Base-by-base conservation (phyloP, 1,140 invertebrate genomes). In the Ceratitis capitata region DNA sequence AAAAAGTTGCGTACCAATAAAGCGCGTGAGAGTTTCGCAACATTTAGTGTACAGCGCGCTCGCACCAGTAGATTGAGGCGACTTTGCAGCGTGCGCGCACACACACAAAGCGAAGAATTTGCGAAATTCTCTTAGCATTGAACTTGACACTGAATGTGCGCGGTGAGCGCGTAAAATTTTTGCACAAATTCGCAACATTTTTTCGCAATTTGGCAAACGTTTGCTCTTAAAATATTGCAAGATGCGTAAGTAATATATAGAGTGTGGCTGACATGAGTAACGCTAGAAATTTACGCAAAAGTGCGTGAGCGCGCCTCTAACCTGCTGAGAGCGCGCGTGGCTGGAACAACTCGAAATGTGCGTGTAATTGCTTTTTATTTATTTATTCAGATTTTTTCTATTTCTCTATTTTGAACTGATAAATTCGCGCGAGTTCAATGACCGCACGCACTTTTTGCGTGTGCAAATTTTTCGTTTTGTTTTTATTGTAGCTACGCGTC, bases 401-500 rank as follows among this genome's bases (percentile, higher is more conserved):
- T 5, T 29, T 61, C n/a, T 3, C 51, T 53, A 19, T 53, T 10
- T 12, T 12, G 7, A 39, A 0, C n/a, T 69, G 32, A 10, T 78
- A 23, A 12, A 29, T 64, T 64, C 12, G 19, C 12, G 58, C 58
- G 58, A 45, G 69, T 78, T 78, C 69, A 78, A 78, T 45, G n/a
- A 78, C 69, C 69, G 35, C 69, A 78, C 69, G 69, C 69, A 78
- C n/a, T 78, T 78, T 39, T 45, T 78, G 69, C 69, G 69, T 78
- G 69, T 78, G 35, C 82, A 47, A 83, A 32, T 69, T 69, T 69
- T n/a, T 23, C 29, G 0, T 32, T 16, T 14, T 29, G n/a, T 26
- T 26, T 45, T 47, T 82, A 9, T 83, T 83, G 35, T 53, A n/a
- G n/a, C n/a, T n/a, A n/a, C n/a, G 82, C 82, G 47, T 45, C 26